Conservation (phyloP, 2,113 vertebrate genomes). For the Riparia riparia region DNA sequence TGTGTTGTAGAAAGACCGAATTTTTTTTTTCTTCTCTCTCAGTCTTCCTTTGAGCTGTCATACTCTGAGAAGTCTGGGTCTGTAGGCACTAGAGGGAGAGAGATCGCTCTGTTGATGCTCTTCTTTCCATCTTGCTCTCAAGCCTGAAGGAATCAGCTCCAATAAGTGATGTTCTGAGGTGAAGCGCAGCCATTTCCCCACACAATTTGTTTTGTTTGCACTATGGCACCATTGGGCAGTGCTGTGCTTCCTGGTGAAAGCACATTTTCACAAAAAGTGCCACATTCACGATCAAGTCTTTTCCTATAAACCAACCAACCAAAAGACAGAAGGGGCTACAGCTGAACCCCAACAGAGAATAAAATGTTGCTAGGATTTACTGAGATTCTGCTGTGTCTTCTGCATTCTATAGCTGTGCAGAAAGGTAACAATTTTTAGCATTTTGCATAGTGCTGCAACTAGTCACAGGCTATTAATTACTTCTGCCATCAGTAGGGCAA, state of each 20-base stretch:
- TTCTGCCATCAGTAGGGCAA: background rate
- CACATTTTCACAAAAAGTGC: background rate
- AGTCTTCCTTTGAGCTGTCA: slow-evolving; percentile 2
- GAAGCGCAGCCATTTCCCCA: background rate
- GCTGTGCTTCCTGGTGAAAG: background rate
- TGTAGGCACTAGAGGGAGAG: background rate
- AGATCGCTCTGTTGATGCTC: background rate
- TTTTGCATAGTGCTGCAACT: background rate
- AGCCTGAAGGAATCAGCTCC: slow-evolving; percentile 7
- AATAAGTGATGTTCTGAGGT: background rate
- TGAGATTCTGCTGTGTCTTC: background rate
- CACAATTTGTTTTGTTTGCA: background rate
- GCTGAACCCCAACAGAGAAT: background rate
- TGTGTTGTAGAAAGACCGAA: background rate
- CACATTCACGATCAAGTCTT: background rate
- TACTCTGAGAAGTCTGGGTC: background rate
- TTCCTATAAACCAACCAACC: background rate
- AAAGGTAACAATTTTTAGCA: background rate
- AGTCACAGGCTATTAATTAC: background rate
- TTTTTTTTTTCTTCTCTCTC: background rate
- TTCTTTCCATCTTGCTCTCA: background rate
- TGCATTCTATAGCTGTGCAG: background rate
- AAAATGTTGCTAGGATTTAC: background rate
- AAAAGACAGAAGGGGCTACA: background rate
- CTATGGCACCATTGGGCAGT: accelerated